Percentiles rank a stretch among this genome's conserved stretches.
These are phyloP conservation scores for Heterodera schachtii DNA, from an alignment of 1,140 invertebrate species.

Conservation along the genomic window DNA sequence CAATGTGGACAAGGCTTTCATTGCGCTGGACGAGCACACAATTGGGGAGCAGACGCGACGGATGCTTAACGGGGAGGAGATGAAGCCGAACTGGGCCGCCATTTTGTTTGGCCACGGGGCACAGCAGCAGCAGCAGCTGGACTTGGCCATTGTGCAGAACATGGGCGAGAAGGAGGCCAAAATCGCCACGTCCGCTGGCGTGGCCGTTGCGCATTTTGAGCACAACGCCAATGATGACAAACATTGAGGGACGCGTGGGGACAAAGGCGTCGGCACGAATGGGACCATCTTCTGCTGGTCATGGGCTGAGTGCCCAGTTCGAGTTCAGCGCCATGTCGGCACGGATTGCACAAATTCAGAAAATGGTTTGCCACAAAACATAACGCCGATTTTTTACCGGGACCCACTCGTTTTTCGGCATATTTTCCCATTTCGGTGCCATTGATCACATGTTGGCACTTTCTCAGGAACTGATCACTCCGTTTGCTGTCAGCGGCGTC, in stretches of 20 bases:
- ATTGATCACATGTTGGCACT: too few relatives aligned
- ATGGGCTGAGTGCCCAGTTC: slow-evolving; percentile 21
- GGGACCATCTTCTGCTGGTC: too few relatives aligned
- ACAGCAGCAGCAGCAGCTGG: background rate
- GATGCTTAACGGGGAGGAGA: slow-evolving; percentile 10
- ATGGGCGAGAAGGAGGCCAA: slow-evolving; percentile 47
- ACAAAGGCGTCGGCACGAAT: background rate
- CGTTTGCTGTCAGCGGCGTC: slow-evolving; percentile 44
- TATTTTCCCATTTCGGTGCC: too few relatives aligned
- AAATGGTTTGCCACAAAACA: slow-evolving; percentile 8
- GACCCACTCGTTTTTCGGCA: too few relatives aligned
- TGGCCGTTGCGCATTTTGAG: slow-evolving; percentile 46
- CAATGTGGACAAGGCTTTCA: slow-evolving; percentile 33
- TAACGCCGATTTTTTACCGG: too few relatives aligned
- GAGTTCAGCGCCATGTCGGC: slow-evolving; percentile 27
- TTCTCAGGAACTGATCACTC: slow-evolving; percentile 32
- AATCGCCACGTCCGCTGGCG: slow-evolving; percentile 52
- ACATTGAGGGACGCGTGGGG: slow-evolving; percentile 46
- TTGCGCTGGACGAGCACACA: slow-evolving; percentile 11
- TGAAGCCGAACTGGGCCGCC: background rate
- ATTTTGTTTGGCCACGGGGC: background rate
- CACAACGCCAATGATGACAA: slow-evolving; percentile 44
- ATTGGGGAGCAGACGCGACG: background rate
- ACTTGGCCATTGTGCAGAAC: slow-evolving; percentile 31
- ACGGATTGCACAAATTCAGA: slow-evolving; percentile 34